Evolutionary conservation across 2,797 vertebrate genomes (phyloP).

Genomic region (Enteromius afrohamiltoni): DNA sequence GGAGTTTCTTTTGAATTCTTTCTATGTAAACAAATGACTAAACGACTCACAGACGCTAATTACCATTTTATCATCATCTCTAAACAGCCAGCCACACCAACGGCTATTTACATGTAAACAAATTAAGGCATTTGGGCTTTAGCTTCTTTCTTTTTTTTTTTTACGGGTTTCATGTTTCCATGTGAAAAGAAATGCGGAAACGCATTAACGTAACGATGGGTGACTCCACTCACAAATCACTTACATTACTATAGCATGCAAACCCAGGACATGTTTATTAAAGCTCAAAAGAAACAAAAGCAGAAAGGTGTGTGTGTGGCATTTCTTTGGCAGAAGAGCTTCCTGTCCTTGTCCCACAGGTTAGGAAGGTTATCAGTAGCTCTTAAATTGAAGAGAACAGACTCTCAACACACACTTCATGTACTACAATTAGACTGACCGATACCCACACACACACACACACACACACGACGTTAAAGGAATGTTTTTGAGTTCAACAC

Average conservation of each 20-base stretch:
- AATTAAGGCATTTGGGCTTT: constrained; percentile 43
- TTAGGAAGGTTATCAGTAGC: constrained; percentile 55
- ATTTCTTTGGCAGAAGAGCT: constrained; percentile 28
- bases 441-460: not conserved
- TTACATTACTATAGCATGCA: constrained; percentile 9
- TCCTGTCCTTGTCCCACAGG: constrained; percentile 45
- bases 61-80: constrained; percentile 54
- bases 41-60: constrained; percentile 46
- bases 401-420: constrained; percentile 45
- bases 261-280: constrained; percentile 17
- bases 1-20: constrained; percentile 47
- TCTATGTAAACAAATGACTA: constrained; percentile 43
- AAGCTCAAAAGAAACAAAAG: not conserved
- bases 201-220: not conserved
- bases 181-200: constrained; percentile 26
- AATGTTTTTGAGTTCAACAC: constrained; percentile 8
- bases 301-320: constrained; percentile 12
- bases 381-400: constrained; percentile 38
- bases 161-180: constrained; percentile 25
- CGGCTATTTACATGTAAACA: constrained; percentile 55
- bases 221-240: not conserved
- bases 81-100: constrained; percentile 38
- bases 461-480: not conserved
- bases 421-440: constrained; percentile 43
- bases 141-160: constrained; percentile 7